These are phyloP conservation scores for Boleophthalmus pectinirostris DNA, from an alignment of 2,113 vertebrate species.

Conservation along the genomic window DNA sequence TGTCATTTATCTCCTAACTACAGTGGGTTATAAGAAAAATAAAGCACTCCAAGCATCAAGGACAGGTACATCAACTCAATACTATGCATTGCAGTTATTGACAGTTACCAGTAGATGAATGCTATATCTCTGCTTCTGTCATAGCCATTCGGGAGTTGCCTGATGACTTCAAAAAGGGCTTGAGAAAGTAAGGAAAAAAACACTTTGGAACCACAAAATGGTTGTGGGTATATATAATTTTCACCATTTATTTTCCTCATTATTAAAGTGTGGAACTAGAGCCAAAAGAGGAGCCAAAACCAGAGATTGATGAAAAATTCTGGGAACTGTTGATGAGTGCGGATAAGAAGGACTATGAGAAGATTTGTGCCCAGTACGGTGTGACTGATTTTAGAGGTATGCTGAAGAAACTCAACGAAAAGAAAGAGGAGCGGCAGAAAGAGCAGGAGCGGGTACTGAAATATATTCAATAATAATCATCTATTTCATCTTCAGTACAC, in stretches of 20 bases:
- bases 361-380: conserved; percentile 83
- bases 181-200: conserved; percentile 52
- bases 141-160: conserved; percentile 61
- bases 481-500: background rate
- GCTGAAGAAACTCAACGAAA: conserved; percentile 83
- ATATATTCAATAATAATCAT: background rate
- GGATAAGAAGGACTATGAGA: conserved; percentile 85
- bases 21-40: conserved; percentile 87
- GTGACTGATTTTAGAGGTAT: conserved; percentile 86
- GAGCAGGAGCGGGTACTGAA: conserved; percentile 76
- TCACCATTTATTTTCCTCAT: background rate
- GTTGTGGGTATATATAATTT: background rate
- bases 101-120: background rate
- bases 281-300: conserved; percentile 40
- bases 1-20: conserved; percentile 19
- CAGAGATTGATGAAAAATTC: conserved; percentile 74
- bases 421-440: conserved; percentile 76
- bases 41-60: conserved; percentile 71
- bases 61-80: conserved; percentile 50
- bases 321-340: conserved; percentile 86
- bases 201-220: background rate
- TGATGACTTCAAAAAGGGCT: conserved; percentile 68
- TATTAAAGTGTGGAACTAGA: conserved; percentile 40
- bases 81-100: background rate
- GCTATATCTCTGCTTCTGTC: conserved; percentile 10